Conservation (phyloP, 2,797 vertebrate species). For the Philypnodon macrostomus region DNA sequence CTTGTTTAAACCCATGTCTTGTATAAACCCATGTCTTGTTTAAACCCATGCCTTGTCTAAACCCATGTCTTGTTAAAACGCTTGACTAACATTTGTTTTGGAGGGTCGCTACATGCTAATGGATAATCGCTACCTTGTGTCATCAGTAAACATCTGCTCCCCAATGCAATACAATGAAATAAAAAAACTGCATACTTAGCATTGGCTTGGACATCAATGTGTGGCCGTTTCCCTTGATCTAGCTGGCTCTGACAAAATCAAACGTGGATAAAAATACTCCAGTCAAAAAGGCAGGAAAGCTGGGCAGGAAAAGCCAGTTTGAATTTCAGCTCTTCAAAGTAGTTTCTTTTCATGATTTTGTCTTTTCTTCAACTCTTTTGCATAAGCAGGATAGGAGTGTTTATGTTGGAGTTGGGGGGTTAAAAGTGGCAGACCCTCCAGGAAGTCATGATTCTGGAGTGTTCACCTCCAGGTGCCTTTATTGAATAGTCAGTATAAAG, state of each 20-base stretch:
- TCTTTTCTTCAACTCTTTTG: conserved; percentile 35
- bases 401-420: conserved; percentile 40
- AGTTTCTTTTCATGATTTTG: conserved; percentile 16
- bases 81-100: neutral
- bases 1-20: conserved; percentile 3
- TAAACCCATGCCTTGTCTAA: too few relatives aligned
- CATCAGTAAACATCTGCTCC: conserved; percentile 1
- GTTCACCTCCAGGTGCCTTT: neutral
- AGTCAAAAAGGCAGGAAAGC: conserved; percentile 26
- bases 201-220: conserved; percentile 6
- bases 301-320: conserved; percentile 39
- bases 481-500: neutral
- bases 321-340: conserved; percentile 65
- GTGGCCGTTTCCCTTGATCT: neutral
- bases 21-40: neutral
- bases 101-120: conserved; percentile 3
- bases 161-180: neutral
- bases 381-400: conserved; percentile 55
- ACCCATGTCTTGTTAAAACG: neutral
- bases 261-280: conserved; percentile 12
- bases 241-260: neutral
- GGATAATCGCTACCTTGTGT: conserved; percentile 1
- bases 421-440: conserved; percentile 8
- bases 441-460: conserved; percentile 9
- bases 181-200: neutral